phyloP scores from a whole-genome alignment of 1,140 invertebrate species.

The Acyrthosiphon pisum region DNA sequence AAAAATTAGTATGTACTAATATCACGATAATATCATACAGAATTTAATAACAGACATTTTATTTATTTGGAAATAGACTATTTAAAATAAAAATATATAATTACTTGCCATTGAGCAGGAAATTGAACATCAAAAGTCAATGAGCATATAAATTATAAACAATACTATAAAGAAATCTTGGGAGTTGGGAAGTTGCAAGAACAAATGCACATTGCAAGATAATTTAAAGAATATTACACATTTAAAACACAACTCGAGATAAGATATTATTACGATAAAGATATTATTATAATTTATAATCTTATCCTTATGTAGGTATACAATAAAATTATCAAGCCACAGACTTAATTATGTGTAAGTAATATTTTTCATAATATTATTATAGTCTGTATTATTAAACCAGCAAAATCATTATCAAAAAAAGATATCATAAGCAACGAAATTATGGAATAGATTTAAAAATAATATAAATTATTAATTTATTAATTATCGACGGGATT shows the following conservation, averaged over 20 bases:
- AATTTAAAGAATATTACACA: neutral
- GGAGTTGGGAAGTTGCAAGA: neutral
- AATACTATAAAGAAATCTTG: neutral
- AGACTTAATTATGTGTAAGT: neutral
- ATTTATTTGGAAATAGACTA: neutral
- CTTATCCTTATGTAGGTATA: neutral
- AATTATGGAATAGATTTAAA: neutral
- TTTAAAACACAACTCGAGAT: neutral
- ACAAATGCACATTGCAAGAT: neutral
- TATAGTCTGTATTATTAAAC: neutral
- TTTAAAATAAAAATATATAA: neutral
- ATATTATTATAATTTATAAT: no score
- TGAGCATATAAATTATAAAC: neutral
- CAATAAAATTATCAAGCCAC: neutral
- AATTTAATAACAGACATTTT: neutral
- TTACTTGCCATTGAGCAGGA: neutral
- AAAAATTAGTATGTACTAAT: slow-evolving; percentile 11
- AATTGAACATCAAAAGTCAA: neutral
- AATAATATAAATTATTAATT: neutral
- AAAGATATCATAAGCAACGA: neutral
- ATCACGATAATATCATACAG: slow-evolving; percentile 16
- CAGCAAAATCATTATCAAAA: neutral
- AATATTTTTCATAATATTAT: neutral
- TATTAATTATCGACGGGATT: neutral
- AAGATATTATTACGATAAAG: neutral